Evolutionary conservation across 2,113 vertebrate genomes (phyloP).

Genomic region (Syrmaticus mikado): DNA sequence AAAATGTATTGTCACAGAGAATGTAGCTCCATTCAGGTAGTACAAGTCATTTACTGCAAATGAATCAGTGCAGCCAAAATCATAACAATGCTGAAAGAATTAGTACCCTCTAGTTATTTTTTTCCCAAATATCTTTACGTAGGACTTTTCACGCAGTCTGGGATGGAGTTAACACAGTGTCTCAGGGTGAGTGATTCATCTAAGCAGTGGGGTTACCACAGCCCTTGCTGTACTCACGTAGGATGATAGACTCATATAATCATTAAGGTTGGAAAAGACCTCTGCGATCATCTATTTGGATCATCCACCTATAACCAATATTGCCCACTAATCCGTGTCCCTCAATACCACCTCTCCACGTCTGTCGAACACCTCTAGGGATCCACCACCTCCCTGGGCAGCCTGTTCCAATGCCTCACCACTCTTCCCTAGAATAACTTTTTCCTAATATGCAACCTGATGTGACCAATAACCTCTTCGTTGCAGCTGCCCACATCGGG

Average conservation of each 20-base stretch:
- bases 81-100: neutral
- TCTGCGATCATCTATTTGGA: too few relatives aligned
- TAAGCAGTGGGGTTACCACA: neutral
- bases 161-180: neutral
- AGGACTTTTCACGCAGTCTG: neutral
- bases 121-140: neutral
- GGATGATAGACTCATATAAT: too few relatives aligned
- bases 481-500: slow-evolving; percentile 92
- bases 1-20: neutral
- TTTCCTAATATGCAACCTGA: too few relatives aligned
- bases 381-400: too few relatives aligned
- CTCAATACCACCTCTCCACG: too few relatives aligned
- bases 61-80: neutral
- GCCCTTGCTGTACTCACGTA: accelerated
- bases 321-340: too few relatives aligned
- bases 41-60: neutral
- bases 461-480: neutral
- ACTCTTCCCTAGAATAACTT: too few relatives aligned
- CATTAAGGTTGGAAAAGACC: too few relatives aligned
- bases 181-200: neutral
- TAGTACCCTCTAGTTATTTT: accelerated
- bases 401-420: too few relatives aligned
- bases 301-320: too few relatives aligned
- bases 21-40: neutral
- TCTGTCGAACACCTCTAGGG: too few relatives aligned